A percentile compares a stretch with the other conserved stretches of the same genome.
phyloP scores from a whole-genome alignment of 1,140 invertebrate genomes.

The Acromyrmex heyeri region DNA sequence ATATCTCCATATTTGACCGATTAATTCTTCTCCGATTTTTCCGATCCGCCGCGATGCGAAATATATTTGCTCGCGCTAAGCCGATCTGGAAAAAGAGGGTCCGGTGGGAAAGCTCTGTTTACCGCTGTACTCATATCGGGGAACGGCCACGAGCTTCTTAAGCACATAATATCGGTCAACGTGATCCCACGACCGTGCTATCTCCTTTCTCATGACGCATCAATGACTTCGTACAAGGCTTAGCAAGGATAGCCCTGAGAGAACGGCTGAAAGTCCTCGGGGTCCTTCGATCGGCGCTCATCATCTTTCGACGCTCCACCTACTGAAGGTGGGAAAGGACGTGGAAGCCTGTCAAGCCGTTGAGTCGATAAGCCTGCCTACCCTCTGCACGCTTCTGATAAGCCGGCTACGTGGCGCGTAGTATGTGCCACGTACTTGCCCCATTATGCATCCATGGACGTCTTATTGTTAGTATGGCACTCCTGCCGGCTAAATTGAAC shows the following conservation, averaged over 20 bases:
- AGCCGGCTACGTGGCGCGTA: slow-evolving; percentile 67
- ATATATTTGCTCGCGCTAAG: slow-evolving; percentile 60
- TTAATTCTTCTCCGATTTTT: slow-evolving; percentile 39
- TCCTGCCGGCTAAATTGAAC: slow-evolving; percentile 40
- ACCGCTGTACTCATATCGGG: slow-evolving; percentile 25
- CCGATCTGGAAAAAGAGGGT: slow-evolving; percentile 1
- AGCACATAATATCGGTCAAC: slow-evolving; percentile 65
- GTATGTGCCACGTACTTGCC: slow-evolving; percentile 58
- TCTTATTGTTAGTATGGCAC: slow-evolving; percentile 38
- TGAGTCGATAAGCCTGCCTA: slow-evolving; percentile 79
- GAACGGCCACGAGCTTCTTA: slow-evolving; percentile 54
- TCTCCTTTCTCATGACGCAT: slow-evolving; percentile 47
- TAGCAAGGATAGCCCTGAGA: neutral
- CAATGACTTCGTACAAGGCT: slow-evolving; percentile 53
- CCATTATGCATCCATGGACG: slow-evolving; percentile 67
- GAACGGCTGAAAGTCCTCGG: slow-evolving; percentile 36
- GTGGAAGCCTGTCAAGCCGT: slow-evolving; percentile 67
- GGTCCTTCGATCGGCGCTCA: slow-evolving; percentile 63
- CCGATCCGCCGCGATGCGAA: neutral
- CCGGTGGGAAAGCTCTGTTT: slow-evolving; percentile 40
- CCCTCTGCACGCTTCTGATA: slow-evolving; percentile 78
- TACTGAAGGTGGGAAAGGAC: slow-evolving; percentile 52
- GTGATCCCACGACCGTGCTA: slow-evolving; percentile 7
- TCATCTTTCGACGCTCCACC: slow-evolving; percentile 62
- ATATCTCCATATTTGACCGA: slow-evolving; percentile 43